phyloP scores from a whole-genome alignment of 2,888 invertebrate genomes.

The Harpalus rubripes region DNA sequence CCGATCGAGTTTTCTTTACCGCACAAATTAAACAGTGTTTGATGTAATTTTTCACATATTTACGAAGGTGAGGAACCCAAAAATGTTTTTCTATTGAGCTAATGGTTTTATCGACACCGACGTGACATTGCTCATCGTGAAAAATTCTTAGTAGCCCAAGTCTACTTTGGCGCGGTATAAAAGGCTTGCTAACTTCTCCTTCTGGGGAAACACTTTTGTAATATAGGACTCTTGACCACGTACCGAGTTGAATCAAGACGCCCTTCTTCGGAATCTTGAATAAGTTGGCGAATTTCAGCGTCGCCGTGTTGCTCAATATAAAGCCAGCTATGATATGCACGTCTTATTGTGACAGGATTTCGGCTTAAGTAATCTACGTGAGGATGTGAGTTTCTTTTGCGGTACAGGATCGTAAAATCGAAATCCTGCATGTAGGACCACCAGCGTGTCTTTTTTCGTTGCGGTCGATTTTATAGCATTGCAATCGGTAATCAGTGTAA shows the following conservation, averaged over 20 bases:
- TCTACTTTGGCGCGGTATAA: constrained; percentile 49
- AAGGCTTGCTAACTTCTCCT: constrained; percentile 31
- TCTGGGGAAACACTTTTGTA: neutral
- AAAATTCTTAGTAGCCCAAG: too few relatives aligned
- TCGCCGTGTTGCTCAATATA: constrained; percentile 69
- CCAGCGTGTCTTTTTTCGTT: constrained; percentile 71
- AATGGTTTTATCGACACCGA: too few relatives aligned
- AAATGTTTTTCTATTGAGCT: constrained; percentile 49
- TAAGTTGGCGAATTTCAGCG: too few relatives aligned
- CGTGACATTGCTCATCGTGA: too few relatives aligned
- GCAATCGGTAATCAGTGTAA: constrained; percentile 73
- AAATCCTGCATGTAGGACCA: too few relatives aligned
- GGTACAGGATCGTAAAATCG: too few relatives aligned
- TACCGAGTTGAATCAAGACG: constrained; percentile 66
- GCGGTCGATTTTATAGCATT: constrained; percentile 71
- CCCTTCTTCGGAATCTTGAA: constrained; percentile 68
- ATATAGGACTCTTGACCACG: neutral
- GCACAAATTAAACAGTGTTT: constrained; percentile 58
- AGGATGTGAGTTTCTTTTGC: too few relatives aligned
- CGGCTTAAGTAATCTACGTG: too few relatives aligned
- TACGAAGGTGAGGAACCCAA: constrained; percentile 52
- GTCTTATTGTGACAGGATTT: too few relatives aligned
- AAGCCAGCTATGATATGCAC: constrained; percentile 68
- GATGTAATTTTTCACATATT: constrained; percentile 55
- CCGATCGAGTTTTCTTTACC: too few relatives aligned